Percentiles rank a stretch among this genome's conserved stretches.
Evolutionary conservation across 2,113 vertebrate genomes (phyloP).

Genomic region (Zapus hudsonius): DNA sequence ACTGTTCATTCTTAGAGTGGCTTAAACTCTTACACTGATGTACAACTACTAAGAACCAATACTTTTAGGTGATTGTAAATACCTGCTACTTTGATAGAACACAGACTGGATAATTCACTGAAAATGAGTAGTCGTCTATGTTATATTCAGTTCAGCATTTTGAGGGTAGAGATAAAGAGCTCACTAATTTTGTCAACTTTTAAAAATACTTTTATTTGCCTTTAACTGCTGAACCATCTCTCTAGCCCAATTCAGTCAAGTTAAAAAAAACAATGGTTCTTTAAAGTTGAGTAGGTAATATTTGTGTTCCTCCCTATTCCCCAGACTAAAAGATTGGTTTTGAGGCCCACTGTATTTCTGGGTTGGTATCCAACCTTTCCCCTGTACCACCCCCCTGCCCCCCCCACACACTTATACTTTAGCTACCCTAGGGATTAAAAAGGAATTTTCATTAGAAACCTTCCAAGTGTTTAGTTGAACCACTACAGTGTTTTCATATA

Average conservation of each 20-base stretch:
- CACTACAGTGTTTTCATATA: conserved; percentile 17
- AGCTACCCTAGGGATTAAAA: background rate
- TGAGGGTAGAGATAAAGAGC: conserved; percentile 36
- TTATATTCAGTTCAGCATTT: background rate
- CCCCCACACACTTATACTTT: background rate
- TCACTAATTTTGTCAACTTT: conserved; percentile 20
- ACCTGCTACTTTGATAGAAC: background rate
- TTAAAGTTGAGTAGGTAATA: conserved; percentile 14
- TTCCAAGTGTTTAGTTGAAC: conserved; percentile 10
- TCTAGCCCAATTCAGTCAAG: background rate
- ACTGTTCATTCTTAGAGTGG: background rate
- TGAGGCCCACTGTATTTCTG: background rate
- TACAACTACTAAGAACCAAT: background rate
- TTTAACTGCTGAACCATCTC: no score
- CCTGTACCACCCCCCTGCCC: background rate
- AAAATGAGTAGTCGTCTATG: conserved; percentile 21
- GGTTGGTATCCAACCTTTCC: background rate
- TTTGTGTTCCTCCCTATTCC: background rate
- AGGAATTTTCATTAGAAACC: conserved; percentile 5
- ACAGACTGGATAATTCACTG: background rate
- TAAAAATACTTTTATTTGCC: background rate
- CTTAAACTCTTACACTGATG: background rate
- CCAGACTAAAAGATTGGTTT: background rate
- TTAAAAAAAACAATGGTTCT: conserved; percentile 32
- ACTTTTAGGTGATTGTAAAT: background rate